A percentile compares a stretch with the other conserved stretches of the same genome.
Evolutionary conservation across 2,797 vertebrate species (phyloP).

Genomic region (Cetoscarus ocellatus): DNA sequence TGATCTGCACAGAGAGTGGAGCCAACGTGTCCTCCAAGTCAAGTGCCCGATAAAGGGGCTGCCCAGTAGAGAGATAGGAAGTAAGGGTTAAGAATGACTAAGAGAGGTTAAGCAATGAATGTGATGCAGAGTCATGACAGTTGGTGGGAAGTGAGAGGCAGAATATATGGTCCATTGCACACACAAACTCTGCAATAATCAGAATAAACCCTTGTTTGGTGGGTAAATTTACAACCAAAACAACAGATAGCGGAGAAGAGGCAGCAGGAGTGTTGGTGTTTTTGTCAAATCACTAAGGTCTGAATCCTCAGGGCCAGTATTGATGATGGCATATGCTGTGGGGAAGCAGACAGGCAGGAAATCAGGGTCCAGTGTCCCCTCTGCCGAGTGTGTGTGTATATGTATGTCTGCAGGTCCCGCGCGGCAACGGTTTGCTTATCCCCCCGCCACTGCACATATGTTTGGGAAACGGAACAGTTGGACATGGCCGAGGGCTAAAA

Average conservation of each 20-base stretch:
- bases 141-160: not conserved
- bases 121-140: conserved; percentile 27
- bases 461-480: conserved; percentile 87
- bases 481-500: conserved; percentile 88
- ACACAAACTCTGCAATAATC: not conserved
- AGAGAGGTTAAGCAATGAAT: conserved; percentile 20
- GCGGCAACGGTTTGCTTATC: conserved; percentile 79
- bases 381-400: conserved; percentile 73
- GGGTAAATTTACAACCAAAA: conserved; percentile 25
- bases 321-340: conserved; percentile 75
- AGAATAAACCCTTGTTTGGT: conserved; percentile 1
- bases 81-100: not conserved
- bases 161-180: not conserved
- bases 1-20: conserved; percentile 41
- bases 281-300: conserved; percentile 53
- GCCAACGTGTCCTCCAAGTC: conserved; percentile 32
- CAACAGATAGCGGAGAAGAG: not conserved
- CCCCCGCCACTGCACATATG: conserved; percentile 88
- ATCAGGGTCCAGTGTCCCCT: conserved; percentile 81
- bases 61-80: conserved; percentile 13
- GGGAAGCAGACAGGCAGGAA: conserved; percentile 63
- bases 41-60: conserved; percentile 24
- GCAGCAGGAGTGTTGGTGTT: conserved; percentile 18
- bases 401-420: conserved; percentile 76
- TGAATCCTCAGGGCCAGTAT: conserved; percentile 61